These are phyloP conservation scores for Aeoliscus strigatus DNA, from an alignment of 2,797 vertebrate genomes.

Conservation along the genomic window DNA sequence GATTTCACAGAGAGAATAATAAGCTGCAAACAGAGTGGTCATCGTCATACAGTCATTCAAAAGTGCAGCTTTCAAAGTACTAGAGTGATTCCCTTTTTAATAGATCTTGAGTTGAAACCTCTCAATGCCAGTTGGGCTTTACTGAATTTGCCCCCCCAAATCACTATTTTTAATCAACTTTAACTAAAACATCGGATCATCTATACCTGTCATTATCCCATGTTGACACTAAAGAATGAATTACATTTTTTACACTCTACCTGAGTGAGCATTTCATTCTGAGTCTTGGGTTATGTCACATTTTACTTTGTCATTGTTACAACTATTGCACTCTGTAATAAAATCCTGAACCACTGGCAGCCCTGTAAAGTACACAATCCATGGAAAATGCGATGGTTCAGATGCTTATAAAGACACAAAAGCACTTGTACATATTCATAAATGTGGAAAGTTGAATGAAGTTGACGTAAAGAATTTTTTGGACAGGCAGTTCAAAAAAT, in stretches of 20 bases:
- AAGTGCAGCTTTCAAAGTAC: conserved; percentile 39
- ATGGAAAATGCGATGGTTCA: conserved; percentile 24
- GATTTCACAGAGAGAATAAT: conserved; percentile 28
- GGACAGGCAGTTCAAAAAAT: conserved; percentile 7
- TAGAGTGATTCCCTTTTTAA: conserved; percentile 45
- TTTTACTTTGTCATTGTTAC: conserved; percentile 31
- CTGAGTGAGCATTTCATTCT: conserved; percentile 4
- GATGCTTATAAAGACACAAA: conserved; percentile 27
- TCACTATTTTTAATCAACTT: no score
- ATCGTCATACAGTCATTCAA: conserved; percentile 30
- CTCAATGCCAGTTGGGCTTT: no score
- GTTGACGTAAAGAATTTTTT: no score
- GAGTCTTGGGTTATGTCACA: conserved; percentile 31
- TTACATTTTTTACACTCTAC: conserved; percentile 2
- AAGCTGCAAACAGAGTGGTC: conserved; percentile 17
- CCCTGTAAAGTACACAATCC: conserved; percentile 14
- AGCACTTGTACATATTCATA: conserved; percentile 27
- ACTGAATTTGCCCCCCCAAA: no score
- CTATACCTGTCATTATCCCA: conserved; percentile 7
- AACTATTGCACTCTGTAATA: conserved; percentile 49
- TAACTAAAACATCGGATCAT: conserved; percentile 6
- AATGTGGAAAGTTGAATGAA: conserved; percentile 12
- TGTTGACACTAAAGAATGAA: conserved; percentile 2
- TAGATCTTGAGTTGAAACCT: no score
- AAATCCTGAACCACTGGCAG: conserved; percentile 30